Percentiles rank a stretch among this genome's conserved stretches.
Conservation (phyloP, 2,113 vertebrate species). For the Hydropotes inermis region DNA sequence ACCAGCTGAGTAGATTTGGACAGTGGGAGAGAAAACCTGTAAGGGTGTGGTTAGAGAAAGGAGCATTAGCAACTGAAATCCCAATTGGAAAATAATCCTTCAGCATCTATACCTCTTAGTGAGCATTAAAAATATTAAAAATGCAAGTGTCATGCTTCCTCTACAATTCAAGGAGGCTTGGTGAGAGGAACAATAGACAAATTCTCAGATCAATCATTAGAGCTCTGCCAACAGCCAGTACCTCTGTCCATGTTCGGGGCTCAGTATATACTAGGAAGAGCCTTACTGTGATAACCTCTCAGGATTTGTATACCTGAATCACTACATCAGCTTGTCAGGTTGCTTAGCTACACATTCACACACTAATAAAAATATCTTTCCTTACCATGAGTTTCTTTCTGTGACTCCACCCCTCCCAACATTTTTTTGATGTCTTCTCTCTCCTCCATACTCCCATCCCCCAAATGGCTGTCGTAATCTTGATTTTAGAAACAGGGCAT, state of each 20-base stretch:
- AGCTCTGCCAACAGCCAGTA: background rate
- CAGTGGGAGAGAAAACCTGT: background rate
- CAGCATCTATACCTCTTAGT: background rate
- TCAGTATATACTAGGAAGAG: background rate
- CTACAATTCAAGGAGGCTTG: background rate
- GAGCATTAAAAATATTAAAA: background rate
- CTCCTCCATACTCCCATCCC: background rate
- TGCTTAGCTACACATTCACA: background rate
- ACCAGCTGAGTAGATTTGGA: background rate
- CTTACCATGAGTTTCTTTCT: background rate
- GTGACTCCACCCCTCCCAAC: background rate
- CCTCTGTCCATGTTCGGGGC: background rate
- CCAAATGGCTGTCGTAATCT: constrained; percentile 47
- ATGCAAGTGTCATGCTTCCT: background rate
- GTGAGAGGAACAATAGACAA: background rate
- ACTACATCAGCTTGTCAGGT: background rate
- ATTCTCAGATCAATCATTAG: background rate
- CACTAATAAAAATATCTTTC: background rate
- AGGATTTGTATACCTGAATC: background rate
- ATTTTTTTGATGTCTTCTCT: background rate
- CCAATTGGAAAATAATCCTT: background rate
- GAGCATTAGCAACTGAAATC: background rate
- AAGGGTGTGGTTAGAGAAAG: background rate
- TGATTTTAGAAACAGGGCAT: constrained; percentile 73
- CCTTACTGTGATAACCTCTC: background rate